phyloP scores from a whole-genome alignment of 1,140 invertebrate species.

The Aphidius gifuensis region DNA sequence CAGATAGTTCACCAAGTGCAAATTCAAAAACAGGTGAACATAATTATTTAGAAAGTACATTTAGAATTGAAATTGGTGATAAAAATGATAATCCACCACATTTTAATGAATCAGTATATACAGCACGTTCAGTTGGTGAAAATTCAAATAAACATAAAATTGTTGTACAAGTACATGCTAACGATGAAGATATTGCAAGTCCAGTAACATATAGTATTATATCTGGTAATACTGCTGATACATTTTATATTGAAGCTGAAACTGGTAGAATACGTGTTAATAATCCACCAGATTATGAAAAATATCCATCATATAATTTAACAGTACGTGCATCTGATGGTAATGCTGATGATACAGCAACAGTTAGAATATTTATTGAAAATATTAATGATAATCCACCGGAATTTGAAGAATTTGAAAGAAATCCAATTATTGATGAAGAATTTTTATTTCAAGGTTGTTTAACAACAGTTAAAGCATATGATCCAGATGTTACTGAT shows the following conservation, averaged over 20 bases:
- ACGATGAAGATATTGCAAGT: conserved; percentile 78
- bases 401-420: conserved; percentile 64
- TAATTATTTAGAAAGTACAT: conserved; percentile 71
- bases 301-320: conserved; percentile 72
- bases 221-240: conserved; percentile 72
- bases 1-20: conserved; percentile 82
- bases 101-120: conserved; percentile 72
- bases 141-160: conserved; percentile 75
- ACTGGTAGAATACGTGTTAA: conserved; percentile 79
- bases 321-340: conserved; percentile 78
- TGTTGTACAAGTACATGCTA: conserved; percentile 78
- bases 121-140: conserved; percentile 75
- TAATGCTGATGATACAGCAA: conserved; percentile 69
- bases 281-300: conserved; percentile 80
- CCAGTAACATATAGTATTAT: conserved; percentile 77
- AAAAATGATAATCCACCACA: conserved; percentile 85
- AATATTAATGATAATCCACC: conserved; percentile 85
- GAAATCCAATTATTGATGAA: conserved; percentile 69
- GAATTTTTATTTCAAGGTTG: conserved; percentile 62
- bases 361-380: conserved; percentile 73
- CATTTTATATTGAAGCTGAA: conserved; percentile 73
- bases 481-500: conserved; percentile 81
- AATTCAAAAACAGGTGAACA: conserved; percentile 64
- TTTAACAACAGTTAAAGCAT: conserved; percentile 59
- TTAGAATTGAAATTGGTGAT: conserved; percentile 84